Base-by-base conservation (phyloP, 2,888 invertebrate genomes). In the Harpalus rubripes region DNA sequence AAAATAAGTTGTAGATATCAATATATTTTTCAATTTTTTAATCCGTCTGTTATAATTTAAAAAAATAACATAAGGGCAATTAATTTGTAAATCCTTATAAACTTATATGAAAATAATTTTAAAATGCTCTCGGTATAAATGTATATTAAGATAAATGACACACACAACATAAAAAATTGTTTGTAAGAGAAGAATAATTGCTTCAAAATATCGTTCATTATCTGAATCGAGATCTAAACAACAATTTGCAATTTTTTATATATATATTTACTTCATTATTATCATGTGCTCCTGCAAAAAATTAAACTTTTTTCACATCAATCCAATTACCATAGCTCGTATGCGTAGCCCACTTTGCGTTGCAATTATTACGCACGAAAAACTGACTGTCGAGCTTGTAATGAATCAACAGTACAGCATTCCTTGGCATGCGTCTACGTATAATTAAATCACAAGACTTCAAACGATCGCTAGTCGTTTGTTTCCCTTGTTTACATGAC, bases 331-430 rank as follows among this genome's bases (percentile, higher is more conserved):
- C 12, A 52, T 0, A 12, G 44, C 5, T 32, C 32, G 32, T 10
- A 52, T 52, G 44, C 44, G 44, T 52, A 12, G 44, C 44, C 32
- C 44, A 52, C 26, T 32, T 32, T 32, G 63, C 63, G 26, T 63
- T 68, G 72, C 59, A 83, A 83, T 83, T 83, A 83, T 83, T 74
- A 83, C 74, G 74, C 83, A 61, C 74, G 83, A 83, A 61, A 83
- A 83, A 59, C 18, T 72, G 26, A 59, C 52, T 59, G 59, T 74
- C 18, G 59, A 32, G 59, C 41, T 32, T 16, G 83, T 83, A 83
- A 83, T 83, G 83, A 83, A 83, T 83, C 83, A 76, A 7, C n/a
- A 32, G 22, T 58, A 12, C 26, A 12, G 44, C 44, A 12, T 12
- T 52, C 10, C 44, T 52, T 74, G 10, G 83, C 58, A 74, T 39